phyloP scores from a whole-genome alignment of 2,888 invertebrate genomes.

The Cryptocephalus moraei region DNA sequence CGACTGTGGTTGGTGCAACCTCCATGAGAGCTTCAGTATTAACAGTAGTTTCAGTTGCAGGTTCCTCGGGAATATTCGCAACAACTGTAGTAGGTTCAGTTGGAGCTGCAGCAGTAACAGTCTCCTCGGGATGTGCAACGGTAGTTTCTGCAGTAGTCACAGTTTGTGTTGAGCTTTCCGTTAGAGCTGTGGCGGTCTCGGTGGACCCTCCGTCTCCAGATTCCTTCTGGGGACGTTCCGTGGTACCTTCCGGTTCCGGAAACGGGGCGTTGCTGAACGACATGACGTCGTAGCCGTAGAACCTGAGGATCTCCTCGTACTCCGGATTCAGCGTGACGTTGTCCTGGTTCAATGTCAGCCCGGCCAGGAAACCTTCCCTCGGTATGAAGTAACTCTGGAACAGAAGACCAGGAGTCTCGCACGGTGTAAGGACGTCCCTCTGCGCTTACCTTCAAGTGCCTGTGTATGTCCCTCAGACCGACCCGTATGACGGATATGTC shows the following conservation, averaged over 20 bases:
- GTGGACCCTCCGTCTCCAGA: background rate
- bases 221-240: slow-evolving; percentile 11
- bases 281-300: slow-evolving; percentile 73
- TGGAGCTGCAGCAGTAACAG: slow-evolving; percentile 12
- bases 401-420: background rate
- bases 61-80: background rate
- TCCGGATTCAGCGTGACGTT: slow-evolving; percentile 65
- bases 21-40: slow-evolving; percentile 1
- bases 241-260: slow-evolving; percentile 24
- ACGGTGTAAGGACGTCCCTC: background rate
- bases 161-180: slow-evolving; percentile 1
- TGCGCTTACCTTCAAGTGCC: slow-evolving; percentile 63
- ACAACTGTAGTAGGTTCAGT: slow-evolving; percentile 3
- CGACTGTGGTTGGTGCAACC: slow-evolving; percentile 1
- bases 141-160: too few species aligned
- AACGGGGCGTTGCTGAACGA: slow-evolving; percentile 33
- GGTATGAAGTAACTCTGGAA: slow-evolving; percentile 73
- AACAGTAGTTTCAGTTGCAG: slow-evolving; percentile 2
- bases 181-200: slow-evolving; percentile 1
- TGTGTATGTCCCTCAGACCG: slow-evolving; percentile 73
- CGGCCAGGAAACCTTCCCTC: slow-evolving; percentile 72
- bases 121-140: background rate
- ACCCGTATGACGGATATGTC: slow-evolving; percentile 64
- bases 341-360: slow-evolving; percentile 67
- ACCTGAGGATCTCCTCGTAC: slow-evolving; percentile 61